A percentile compares a stretch with the other conserved stretches of the same genome.
phyloP scores from a whole-genome alignment of 1,140 invertebrate species.

The Heterodera schachtii region DNA sequence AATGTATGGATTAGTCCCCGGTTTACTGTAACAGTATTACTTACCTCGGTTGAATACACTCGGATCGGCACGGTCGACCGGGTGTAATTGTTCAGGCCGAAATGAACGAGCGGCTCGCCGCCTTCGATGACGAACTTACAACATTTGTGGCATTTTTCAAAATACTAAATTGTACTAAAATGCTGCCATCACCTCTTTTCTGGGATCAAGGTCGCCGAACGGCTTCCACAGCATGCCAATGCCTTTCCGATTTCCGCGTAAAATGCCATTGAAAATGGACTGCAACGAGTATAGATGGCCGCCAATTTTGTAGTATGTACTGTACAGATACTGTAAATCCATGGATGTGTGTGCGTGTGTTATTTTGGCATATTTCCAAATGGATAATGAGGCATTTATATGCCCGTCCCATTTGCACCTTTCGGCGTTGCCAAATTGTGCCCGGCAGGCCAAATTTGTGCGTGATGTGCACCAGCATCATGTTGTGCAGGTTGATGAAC shows the following conservation, averaged over 20 bases:
- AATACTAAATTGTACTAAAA: neutral
- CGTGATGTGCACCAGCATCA: constrained; percentile 68
- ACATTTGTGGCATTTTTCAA: constrained; percentile 21
- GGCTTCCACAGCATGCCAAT: constrained; percentile 68
- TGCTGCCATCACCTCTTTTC: constrained; percentile 58
- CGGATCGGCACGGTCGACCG: constrained; percentile 68
- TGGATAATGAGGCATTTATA: neutral
- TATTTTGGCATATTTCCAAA: neutral
- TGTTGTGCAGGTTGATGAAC: constrained; percentile 69
- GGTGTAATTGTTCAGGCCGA: constrained; percentile 68
- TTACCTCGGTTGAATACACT: constrained; percentile 67
- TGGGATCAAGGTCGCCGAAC: constrained; percentile 66
- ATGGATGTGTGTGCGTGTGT: neutral
- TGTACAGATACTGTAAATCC: constrained; percentile 67
- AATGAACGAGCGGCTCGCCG: constrained; percentile 68
- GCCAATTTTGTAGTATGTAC: constrained; percentile 67
- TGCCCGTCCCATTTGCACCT: constrained; percentile 50
- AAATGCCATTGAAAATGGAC: constrained; percentile 69
- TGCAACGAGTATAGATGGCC: constrained; percentile 67
- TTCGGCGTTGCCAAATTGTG: constrained; percentile 68
- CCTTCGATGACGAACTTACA: constrained; percentile 58
- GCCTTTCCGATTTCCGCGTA: constrained; percentile 67
- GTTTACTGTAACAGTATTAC: no score
- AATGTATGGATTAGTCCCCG: neutral
- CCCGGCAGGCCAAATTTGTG: constrained; percentile 65